These are phyloP conservation scores for Coranthus polyacanthus DNA, from an alignment of 2,797 vertebrate genomes.

Conservation along the genomic window DNA sequence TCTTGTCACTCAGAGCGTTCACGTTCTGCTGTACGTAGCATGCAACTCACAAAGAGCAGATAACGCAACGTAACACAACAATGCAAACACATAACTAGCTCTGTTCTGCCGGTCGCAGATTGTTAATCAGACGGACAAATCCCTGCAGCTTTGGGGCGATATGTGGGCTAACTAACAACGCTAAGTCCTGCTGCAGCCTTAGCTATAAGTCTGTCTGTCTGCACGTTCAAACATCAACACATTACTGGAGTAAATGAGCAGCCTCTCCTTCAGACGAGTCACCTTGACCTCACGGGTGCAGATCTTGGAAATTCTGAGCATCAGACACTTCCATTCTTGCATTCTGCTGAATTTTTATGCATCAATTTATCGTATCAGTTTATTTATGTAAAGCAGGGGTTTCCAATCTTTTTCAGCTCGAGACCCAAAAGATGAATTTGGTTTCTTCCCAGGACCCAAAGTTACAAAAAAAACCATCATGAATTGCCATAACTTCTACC, in stretches of 20 bases:
- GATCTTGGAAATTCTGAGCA: too few relatives aligned
- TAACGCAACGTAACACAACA: neutral
- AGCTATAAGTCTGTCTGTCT: neutral
- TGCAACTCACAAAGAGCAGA: neutral
- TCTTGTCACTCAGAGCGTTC: neutral
- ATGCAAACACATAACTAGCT: neutral
- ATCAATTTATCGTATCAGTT: too few relatives aligned
- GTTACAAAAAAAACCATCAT: too few relatives aligned
- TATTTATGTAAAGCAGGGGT: too few relatives aligned
- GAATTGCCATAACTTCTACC: too few relatives aligned
- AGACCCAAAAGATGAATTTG: too few relatives aligned
- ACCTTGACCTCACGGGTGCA: too few relatives aligned
- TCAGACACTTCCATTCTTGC: too few relatives aligned
- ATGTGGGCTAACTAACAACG: conserved; percentile 1
- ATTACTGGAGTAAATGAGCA: neutral
- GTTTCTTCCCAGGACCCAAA: too few relatives aligned
- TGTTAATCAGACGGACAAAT: conserved; percentile 5
- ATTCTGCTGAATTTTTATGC: too few relatives aligned
- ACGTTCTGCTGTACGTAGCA: conserved; percentile 6
- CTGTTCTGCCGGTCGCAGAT: neutral
- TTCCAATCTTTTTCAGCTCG: too few relatives aligned
- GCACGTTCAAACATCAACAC: neutral
- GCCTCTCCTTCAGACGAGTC: neutral
- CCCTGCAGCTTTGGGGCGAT: neutral
- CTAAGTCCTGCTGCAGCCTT: neutral